Base-by-base conservation (phyloP, 2,888 invertebrate genomes). In the Cerceris rybyensis region DNA sequence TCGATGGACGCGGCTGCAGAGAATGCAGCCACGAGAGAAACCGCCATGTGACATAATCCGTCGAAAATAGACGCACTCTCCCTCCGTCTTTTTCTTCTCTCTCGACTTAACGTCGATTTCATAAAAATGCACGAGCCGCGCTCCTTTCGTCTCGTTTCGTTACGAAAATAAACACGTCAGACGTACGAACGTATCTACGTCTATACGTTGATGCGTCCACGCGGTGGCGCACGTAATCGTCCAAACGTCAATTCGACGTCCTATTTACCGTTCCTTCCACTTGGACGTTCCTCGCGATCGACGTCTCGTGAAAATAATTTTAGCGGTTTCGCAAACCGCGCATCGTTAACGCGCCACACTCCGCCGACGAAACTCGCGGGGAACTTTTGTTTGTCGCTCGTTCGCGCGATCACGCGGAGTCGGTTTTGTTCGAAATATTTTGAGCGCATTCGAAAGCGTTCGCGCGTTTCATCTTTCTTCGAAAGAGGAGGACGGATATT, bases 111-210 rank as follows among this genome's bases (percentile, higher is more conserved):
- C 46, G 6, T 9, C 43, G 16, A 11, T 42, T 49, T 39, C 6
- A 28, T 14, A 16, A 46, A 16, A n/a, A 69, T 46, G 6, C 28
- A 28, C 13, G 28, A 28, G 16, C 17, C 5, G 16, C 9, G 16
- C 9, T 2, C 14, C n/a, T 8, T 54, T 13, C 14, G 8, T 6
- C 42, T 4, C 11, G 16, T 7, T 55, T 55, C 17, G 49, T 39
- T n/a, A n/a, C 49, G 46, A 17, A 67, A 54, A 66, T n/a, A 65
- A 52, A 65, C 39, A n/a, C 54, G 54, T 52, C n/a, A 50, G 42
- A 66, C 57, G 1, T 7, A 41, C 7, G 13, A 16, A 9, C 42
- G 39, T 39, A 11, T 28, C 16, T 41, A 0, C 17, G 43, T 28
- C 13, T 43, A 50, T 14, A 16, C 42, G 58, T 9, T n/a, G n/a